Evolutionary conservation across 2,888 invertebrate genomes (phyloP).

Genomic region (Diarsia dahlii): DNA sequence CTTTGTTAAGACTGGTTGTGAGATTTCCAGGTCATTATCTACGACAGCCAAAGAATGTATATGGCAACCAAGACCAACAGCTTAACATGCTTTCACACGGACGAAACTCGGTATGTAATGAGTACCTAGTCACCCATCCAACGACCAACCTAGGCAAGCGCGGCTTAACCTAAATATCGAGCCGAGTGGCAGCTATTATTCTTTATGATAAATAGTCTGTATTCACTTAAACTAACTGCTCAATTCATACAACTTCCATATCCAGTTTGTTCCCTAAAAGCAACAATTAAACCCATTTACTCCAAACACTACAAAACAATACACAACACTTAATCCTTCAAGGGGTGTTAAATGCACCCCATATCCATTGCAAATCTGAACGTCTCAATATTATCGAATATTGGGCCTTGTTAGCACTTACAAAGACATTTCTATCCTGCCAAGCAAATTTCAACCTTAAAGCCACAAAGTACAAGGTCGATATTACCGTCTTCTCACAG

Average conservation of each 20-base stretch:
- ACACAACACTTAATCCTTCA: constrained; percentile 4
- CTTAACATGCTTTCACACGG: too few relatives aligned
- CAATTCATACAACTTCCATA: background rate
- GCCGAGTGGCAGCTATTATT: too few relatives aligned
- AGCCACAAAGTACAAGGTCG: rapidly evolving
- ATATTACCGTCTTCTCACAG: constrained; percentile 1
- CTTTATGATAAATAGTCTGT: too few relatives aligned
- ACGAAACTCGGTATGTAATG: too few relatives aligned
- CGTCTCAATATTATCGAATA: constrained; percentile 35
- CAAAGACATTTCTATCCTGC: background rate
- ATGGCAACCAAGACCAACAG: too few relatives aligned
- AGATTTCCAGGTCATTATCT: too few relatives aligned
- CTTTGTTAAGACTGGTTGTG: too few relatives aligned
- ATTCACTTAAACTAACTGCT: background rate
- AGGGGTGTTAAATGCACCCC: constrained; percentile 18
- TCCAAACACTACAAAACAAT: background rate
- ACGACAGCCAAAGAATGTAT: too few relatives aligned
- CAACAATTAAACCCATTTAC: background rate
- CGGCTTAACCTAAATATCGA: too few relatives aligned
- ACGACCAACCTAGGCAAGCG: too few relatives aligned
- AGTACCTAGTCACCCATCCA: too few relatives aligned
- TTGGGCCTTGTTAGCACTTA: constrained; percentile 20
- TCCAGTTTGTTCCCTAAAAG: background rate
- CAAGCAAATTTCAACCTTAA: constrained; percentile 13
- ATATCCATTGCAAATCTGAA: constrained; percentile 45